Base-by-base conservation (phyloP, 2,888 invertebrate species). In the Sceliomorpha sp. region DNA sequence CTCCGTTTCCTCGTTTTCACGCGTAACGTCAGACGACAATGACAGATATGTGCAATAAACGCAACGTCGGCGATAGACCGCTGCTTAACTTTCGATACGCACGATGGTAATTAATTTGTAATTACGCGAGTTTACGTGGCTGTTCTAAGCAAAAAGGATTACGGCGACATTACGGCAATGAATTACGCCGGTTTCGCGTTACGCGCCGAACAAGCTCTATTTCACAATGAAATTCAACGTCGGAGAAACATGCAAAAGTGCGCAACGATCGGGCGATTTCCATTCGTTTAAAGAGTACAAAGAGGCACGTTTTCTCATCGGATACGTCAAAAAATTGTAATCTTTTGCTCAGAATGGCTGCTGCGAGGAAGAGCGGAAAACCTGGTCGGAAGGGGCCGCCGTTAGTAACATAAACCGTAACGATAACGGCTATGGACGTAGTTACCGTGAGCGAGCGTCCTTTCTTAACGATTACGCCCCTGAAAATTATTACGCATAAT, bases 401-500 rank as follows among this genome's bases (percentile, higher is more conserved):
- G 77, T 75, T 80, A 80, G 80, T 81, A 82, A 83, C 87, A 86
- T 87, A 87, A 87, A 87, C 85, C 85, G 87, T 87, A 86, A 88
- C 88, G 88, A 85, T 87, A 86, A 88, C 85, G 87, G 86, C 88
- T 88, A 88, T 88, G 84, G 86, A 84, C 80, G 87, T 81, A 86
- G 88, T 87, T 87, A 87, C 80, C 78, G 78, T 73, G 78, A 76
- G 73, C 73, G 78, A 76, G 73, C 72, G 82, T 85, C 84, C 85
- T 83, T 87, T 86, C 88, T 86, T 87, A 87, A 88, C 88, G 88
- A 88, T 88, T 88, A 87, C 86, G 85, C 80, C 80, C 80, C 81
- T 82, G 82, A 85, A 87, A 88, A 87, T 88, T 88, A 88, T 88
- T 88, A 81, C 82, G 80, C 80, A 81, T 80, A 85, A 85, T 88